These are phyloP conservation scores for Amphiura filiformis DNA, from an alignment of 35 echinoderm and acorn worm species.

Conservation along the genomic window DNA sequence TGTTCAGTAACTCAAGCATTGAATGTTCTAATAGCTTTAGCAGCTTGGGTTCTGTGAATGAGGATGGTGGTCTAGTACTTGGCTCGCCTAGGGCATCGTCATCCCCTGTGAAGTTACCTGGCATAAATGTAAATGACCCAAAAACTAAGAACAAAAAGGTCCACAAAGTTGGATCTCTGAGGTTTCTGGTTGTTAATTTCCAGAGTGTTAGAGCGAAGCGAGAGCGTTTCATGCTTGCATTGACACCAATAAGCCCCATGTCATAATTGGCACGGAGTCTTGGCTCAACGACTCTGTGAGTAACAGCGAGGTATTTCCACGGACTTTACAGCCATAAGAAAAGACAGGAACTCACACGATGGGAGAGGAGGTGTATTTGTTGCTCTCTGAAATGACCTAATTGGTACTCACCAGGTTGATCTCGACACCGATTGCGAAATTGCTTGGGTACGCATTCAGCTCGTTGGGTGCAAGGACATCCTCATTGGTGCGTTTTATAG, in stretches of 20 bases:
- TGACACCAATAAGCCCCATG: conserved; percentile 26
- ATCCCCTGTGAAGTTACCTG: not conserved
- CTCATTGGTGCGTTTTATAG: not conserved
- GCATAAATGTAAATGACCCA: not conserved
- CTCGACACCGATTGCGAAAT: not conserved
- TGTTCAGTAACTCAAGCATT: conserved; percentile 1
- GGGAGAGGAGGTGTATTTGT: conserved; percentile 23
- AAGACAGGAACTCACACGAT: not conserved
- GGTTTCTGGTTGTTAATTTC: conserved; percentile 40
- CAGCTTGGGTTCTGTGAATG: not conserved
- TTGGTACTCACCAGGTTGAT: not conserved
- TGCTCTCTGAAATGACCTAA: not conserved
- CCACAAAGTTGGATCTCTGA: conserved; percentile 26
- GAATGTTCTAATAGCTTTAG: conserved; percentile 2
- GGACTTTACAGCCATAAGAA: not conserved
- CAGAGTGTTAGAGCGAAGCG: conserved; percentile 45
- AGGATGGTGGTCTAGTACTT: no score
- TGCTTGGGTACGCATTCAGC: conserved; percentile 1
- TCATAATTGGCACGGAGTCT: conserved; percentile 49
- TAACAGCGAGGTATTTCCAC: conserved; percentile 33
- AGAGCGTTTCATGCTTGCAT: conserved; percentile 22
- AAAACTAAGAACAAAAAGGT: not conserved
- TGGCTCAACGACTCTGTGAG: conserved; percentile 48
- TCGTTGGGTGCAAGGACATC: not conserved
- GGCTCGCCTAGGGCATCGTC: not conserved